phyloP scores from a whole-genome alignment of 2,113 vertebrate genomes.

The Lanius collurio region DNA sequence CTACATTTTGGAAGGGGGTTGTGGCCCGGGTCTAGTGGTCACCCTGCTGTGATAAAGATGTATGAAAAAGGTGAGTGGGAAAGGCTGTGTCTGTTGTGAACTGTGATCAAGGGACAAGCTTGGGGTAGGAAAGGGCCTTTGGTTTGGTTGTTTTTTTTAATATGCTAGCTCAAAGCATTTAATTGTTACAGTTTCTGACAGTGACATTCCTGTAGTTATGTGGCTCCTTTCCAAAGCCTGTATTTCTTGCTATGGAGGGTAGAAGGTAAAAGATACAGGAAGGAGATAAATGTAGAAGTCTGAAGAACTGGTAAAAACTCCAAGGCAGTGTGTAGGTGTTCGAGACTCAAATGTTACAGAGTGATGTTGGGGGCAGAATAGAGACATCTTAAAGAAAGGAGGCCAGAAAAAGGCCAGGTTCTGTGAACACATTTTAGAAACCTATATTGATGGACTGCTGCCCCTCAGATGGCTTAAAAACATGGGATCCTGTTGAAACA shows the following conservation, averaged over 20 bases:
- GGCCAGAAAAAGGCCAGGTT: background rate
- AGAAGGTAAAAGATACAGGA: background rate
- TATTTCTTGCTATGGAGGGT: background rate
- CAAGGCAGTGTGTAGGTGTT: background rate
- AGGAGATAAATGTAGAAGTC: background rate
- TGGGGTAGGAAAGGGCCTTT: background rate
- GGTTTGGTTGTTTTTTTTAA: background rate
- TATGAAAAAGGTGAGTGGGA: accelerated
- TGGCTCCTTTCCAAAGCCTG: background rate
- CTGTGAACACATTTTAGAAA: background rate
- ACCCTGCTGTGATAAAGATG: accelerated
- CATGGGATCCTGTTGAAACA: background rate
- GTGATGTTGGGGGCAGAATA: background rate
- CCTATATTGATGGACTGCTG: background rate
- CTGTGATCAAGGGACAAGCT: background rate
- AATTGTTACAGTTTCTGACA: background rate
- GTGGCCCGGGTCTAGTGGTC: accelerated
- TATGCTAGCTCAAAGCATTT: background rate
- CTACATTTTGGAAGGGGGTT: background rate
- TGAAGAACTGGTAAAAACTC: background rate
- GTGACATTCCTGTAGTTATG: background rate
- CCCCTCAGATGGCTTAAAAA: background rate
- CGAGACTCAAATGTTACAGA: background rate
- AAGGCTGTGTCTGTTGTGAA: background rate
- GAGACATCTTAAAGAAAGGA: background rate